A percentile compares a stretch with the other conserved stretches of the same genome.
Conservation (phyloP, 2,888 invertebrate species). For the Nephrotoma appendiculata region DNA sequence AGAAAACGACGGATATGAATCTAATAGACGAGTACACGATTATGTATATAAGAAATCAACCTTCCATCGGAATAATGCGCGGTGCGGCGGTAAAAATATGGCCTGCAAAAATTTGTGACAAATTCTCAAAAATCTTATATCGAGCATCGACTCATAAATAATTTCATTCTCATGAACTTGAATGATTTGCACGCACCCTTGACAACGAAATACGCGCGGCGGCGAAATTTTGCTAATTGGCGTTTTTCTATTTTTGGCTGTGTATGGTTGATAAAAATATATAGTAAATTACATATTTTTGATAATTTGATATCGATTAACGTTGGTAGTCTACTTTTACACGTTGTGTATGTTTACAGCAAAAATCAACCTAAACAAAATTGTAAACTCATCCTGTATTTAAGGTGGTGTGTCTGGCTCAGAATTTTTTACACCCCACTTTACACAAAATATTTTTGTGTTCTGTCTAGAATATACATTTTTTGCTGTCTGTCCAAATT, state of each 20-base stretch:
- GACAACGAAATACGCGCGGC: background rate
- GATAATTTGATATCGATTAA: background rate
- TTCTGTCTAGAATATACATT: background rate
- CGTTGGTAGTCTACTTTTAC: too few relatives aligned
- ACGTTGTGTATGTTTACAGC: background rate
- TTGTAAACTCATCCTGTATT: background rate
- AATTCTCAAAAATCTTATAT: background rate
- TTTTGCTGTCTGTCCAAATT: background rate
- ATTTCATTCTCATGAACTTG: background rate
- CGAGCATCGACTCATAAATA: background rate
- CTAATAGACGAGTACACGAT: background rate
- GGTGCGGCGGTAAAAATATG: background rate
- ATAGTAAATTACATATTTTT: background rate
- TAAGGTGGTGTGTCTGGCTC: background rate
- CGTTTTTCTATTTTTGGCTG: background rate
- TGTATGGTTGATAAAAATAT: background rate
- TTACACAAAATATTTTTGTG: background rate
- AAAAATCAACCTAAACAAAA: background rate
- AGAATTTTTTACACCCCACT: background rate
- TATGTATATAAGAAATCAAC: background rate
- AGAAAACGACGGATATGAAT: background rate
- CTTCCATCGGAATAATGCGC: background rate
- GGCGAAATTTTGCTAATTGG: background rate
- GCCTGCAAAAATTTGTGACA: background rate
- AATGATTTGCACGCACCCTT: background rate